Base-by-base conservation (phyloP, 2,797 vertebrate species). In the Chelidonichthys spinosus region DNA sequence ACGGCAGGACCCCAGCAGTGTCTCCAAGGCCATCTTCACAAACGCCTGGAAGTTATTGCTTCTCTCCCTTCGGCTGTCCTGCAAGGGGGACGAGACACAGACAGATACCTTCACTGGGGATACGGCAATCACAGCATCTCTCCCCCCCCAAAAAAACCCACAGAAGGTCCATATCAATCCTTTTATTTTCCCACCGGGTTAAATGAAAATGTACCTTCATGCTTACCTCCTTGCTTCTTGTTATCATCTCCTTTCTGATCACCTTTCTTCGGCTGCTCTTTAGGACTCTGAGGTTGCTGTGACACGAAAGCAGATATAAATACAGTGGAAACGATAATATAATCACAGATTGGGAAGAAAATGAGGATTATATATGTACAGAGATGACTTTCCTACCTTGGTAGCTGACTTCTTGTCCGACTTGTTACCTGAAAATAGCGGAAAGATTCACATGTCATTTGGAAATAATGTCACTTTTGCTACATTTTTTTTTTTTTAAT, bases 51-150 rank as follows among this genome's bases (percentile, higher is more conserved):
- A 95, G 84, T 95, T 95, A 95, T 75, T 95, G 95, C 93, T 96
- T 95, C 95, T 95, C 95, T 95, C 93, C 93, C 94, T 95, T 95
- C 92, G 90, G 95, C 94, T 95, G 94, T 95, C 95, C 95, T 95
- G 93, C 80, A n/a, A 85, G 78, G 84, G 25, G 84, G 78, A 78
- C 14, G 64, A 67, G 69, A 87, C 84, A 90, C 66, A 89, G 83
- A 91, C 71, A 91, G 88, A 94, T 90, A 92, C 18, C 78, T 89
- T 92, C 79, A 92, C 89, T 90, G 88, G 84, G 76, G 86, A 91
- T 86, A 86, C 35, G 37, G 66, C 79, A 54, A 70, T 65, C 71
- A 72, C 74, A 47, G 70, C 79, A 56, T 32, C 74, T 75, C 72
- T 50, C 43, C 47, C 60, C 60, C 25, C 25, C 25, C 25, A 25